Conservation (phyloP, 2,797 vertebrate species). For the Oryzias sinensis region DNA sequence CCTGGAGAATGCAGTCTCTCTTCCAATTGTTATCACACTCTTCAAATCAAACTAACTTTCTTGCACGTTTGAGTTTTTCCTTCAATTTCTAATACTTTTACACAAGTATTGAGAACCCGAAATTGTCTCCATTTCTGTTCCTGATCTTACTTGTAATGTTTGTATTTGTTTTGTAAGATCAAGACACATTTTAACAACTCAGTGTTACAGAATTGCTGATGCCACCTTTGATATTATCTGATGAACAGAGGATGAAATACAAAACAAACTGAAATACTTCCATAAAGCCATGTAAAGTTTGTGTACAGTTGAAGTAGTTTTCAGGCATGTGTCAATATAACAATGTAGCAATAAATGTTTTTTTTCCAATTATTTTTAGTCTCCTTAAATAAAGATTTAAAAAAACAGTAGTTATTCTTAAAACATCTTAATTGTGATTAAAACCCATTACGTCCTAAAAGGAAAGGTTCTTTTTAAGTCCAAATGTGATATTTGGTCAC, state of each 20-base stretch:
- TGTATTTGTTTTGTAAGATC: slow-evolving; percentile 48
- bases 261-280: slow-evolving; percentile 47
- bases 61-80: slow-evolving; percentile 67
- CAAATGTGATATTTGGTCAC: too few species aligned
- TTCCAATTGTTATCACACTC: slow-evolving; percentile 43
- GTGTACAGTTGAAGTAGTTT: slow-evolving; percentile 72
- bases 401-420: neutral
- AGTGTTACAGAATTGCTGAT: slow-evolving; percentile 42
- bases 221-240: slow-evolving; percentile 8
- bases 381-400: neutral
- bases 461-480: too few species aligned
- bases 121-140: slow-evolving; percentile 46
- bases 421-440: too few species aligned
- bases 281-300: slow-evolving; percentile 60
- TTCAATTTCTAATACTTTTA: slow-evolving; percentile 66
- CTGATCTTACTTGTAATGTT: slow-evolving; percentile 45
- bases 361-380: slow-evolving; percentile 44
- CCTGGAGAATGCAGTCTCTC: slow-evolving; percentile 36
- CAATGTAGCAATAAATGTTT: slow-evolving; percentile 75
- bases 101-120: slow-evolving; percentile 63
- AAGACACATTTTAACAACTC: slow-evolving; percentile 53
- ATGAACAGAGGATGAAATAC: too few species aligned
- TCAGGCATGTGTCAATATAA: slow-evolving; percentile 63
- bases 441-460: too few species aligned
- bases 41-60: slow-evolving; percentile 48